phyloP scores from a whole-genome alignment of 2,113 vertebrate species.

The Psammodynastes pulverulentus region DNA sequence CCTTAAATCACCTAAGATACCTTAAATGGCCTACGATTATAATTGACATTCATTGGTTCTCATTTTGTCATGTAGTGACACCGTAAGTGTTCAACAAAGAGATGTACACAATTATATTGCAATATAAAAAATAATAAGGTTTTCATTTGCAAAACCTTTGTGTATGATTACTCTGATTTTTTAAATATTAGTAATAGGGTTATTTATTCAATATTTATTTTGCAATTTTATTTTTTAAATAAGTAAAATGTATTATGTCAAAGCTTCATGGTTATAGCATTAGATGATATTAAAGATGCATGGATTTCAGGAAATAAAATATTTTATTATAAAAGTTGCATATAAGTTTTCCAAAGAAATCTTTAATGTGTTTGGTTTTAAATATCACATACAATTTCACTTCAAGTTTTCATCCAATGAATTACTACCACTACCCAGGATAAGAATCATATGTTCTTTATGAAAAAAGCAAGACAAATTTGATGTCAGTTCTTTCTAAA shows the following conservation, averaged over 20 bases:
- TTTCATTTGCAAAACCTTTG: not conserved
- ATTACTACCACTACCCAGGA: not conserved
- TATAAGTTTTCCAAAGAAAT: not conserved
- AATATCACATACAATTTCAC: not conserved
- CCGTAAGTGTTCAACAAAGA: not conserved
- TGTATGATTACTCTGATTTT: not conserved
- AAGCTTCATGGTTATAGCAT: not conserved
- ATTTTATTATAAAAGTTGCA: not conserved
- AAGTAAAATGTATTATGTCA: not conserved
- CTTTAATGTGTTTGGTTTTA: not conserved
- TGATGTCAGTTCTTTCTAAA: conserved; percentile 26
- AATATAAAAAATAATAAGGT: not conserved
- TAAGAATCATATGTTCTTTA: not conserved
- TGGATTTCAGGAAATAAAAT: not conserved
- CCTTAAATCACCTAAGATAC: not conserved
- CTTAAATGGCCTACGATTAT: not conserved
- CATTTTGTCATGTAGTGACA: not conserved
- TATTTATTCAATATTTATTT: not conserved
- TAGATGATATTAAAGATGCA: not conserved
- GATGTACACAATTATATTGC: not conserved
- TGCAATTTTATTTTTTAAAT: not conserved
- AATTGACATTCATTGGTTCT: not conserved
- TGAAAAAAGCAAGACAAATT: conserved; percentile 33
- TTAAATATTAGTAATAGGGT: not conserved
- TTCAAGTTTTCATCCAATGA: not conserved